Evolutionary conservation across 2,797 vertebrate genomes (phyloP).

Genomic region (Tiaroga cobitis): DNA sequence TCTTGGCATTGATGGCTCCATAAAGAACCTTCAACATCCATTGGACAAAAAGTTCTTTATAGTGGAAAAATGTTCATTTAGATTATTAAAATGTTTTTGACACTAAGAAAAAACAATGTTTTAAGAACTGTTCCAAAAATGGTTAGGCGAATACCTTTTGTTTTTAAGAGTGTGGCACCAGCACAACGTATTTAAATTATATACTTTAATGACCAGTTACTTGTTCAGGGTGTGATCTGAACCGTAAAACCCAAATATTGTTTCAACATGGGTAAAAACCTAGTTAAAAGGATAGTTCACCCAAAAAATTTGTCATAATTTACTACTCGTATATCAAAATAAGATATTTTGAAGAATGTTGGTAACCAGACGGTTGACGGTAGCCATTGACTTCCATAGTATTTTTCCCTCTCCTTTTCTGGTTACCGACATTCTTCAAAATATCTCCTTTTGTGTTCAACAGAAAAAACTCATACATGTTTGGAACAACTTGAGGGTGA

Average conservation of each 20-base stretch:
- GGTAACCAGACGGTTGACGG: no score
- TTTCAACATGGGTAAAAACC: neutral
- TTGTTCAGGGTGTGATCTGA: neutral
- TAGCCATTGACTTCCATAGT: no score
- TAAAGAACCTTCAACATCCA: neutral
- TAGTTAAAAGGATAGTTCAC: neutral
- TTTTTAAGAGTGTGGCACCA: neutral
- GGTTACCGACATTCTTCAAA: no score
- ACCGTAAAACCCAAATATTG: neutral
- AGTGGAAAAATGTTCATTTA: neutral
- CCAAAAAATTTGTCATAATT: no score
- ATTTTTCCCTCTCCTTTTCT: no score
- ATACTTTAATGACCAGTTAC: neutral
- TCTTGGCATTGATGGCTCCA: neutral
- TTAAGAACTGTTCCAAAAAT: neutral
- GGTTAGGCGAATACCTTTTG: neutral
- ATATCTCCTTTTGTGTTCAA: no score
- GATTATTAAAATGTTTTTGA: neutral
- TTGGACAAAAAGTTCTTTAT: neutral
- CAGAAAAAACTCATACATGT: no score
- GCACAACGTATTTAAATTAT: neutral
- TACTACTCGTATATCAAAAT: no score
- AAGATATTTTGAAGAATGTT: no score
- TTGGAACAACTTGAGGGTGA: no score
- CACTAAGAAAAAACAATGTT: no score